Percentiles rank a stretch among this genome's conserved stretches.
Evolutionary conservation across 2,888 invertebrate genomes (phyloP).

Genomic region (Sesia bembeciformis): DNA sequence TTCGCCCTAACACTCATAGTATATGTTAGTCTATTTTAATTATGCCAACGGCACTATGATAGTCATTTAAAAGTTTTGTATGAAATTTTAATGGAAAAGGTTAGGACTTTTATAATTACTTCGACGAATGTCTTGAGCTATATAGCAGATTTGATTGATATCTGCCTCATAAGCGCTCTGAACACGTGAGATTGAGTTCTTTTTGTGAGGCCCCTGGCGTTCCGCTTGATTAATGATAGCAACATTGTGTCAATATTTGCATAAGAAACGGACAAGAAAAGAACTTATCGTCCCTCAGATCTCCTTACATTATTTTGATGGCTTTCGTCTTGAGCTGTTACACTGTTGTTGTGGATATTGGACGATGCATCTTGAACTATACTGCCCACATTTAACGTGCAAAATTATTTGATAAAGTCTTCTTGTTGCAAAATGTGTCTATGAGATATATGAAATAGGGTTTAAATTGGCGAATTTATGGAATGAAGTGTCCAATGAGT

Average conservation of each 20-base stretch:
- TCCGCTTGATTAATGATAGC: constrained; percentile 64
- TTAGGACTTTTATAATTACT: no score
- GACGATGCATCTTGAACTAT: constrained; percentile 17
- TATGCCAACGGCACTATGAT: no score
- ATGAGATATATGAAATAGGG: constrained; percentile 18
- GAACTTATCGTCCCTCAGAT: constrained; percentile 58
- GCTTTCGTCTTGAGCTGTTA: constrained; percentile 39
- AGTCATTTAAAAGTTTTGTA: no score
- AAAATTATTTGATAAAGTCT: not conserved
- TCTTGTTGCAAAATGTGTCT: constrained; percentile 14
- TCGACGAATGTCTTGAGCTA: not conserved
- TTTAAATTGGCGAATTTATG: constrained; percentile 17
- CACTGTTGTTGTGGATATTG: constrained; percentile 12
- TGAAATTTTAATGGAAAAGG: no score
- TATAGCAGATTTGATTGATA: constrained; percentile 9
- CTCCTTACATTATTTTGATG: constrained; percentile 50
- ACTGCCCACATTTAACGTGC: constrained; percentile 17
- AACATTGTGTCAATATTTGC: constrained; percentile 71
- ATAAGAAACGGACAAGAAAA: constrained; percentile 67
- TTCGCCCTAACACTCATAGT: no score
- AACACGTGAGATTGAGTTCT: constrained; percentile 24
- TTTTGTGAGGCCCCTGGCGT: constrained; percentile 30
- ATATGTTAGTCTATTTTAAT: no score
- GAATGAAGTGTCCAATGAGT: constrained; percentile 12
- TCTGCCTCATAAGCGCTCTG: constrained; percentile 17